Percentiles rank a stretch among this genome's conserved stretches.
Conservation (phyloP, 35 echinoderm and acorn worm species). For the Anneissia japonica region DNA sequence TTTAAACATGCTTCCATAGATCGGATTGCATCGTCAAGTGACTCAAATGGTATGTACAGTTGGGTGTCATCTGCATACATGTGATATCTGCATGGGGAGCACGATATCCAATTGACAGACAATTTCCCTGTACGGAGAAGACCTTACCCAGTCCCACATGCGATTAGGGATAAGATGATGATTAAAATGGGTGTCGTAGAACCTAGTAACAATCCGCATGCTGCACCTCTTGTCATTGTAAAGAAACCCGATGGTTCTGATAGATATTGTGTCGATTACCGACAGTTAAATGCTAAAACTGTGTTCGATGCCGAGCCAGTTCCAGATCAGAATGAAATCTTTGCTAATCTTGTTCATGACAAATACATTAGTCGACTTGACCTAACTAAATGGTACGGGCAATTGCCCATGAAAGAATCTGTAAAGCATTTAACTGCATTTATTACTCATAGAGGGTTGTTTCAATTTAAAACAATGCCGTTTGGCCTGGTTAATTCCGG, state of each 20-base stretch:
- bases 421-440: conserved; percentile 11
- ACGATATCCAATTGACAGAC: too few species aligned
- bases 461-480: neutral
- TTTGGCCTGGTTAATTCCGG: conserved; percentile 7
- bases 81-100: too few species aligned
- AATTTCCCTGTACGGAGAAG: too few species aligned
- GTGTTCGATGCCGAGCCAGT: conserved; percentile 45
- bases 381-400: neutral
- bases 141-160: conserved; percentile 3
- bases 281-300: conserved; percentile 37
- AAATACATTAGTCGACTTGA: conserved; percentile 10
- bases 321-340: conserved; percentile 2
- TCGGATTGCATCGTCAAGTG: too few species aligned
- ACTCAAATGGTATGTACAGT: too few species aligned
- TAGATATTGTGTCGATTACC: conserved; percentile 49
- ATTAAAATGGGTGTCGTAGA: neutral
- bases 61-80: too few species aligned
- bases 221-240: conserved; percentile 39
- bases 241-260: conserved; percentile 33
- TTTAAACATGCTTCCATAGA: too few species aligned
- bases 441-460: conserved; percentile 1
- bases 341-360: neutral
- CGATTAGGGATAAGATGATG: neutral
- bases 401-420: neutral
- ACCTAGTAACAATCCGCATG: conserved; percentile 28